Evolutionary conservation across 2,113 vertebrate genomes (phyloP).

Genomic region (Epinephelus moara): DNA sequence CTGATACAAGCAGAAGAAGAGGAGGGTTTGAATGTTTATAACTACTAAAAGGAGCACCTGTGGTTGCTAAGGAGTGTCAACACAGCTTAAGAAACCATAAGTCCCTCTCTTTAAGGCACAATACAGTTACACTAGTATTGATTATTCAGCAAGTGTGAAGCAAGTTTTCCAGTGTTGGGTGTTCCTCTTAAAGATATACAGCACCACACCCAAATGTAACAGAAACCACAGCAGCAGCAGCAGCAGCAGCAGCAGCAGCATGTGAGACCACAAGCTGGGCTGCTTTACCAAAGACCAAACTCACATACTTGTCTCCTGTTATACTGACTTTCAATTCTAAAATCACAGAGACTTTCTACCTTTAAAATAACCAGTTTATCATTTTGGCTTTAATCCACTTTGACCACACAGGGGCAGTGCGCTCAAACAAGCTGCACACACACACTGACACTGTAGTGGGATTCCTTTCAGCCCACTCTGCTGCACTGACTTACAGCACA

Average conservation of each 20-base stretch:
- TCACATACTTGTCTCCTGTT: neutral
- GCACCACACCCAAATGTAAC: conserved; percentile 42
- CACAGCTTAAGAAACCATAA: neutral
- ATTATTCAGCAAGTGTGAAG: conserved; percentile 44
- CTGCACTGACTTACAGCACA: neutral
- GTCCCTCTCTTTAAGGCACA: neutral
- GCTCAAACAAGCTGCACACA: neutral
- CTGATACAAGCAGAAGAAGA: neutral
- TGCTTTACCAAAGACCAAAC: neutral
- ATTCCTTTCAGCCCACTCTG: neutral
- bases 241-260: neutral
- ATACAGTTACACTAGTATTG: neutral
- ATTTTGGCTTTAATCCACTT: neutral
- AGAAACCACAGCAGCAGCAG: conserved; percentile 28
- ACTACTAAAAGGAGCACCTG: neutral
- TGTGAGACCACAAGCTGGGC: neutral
- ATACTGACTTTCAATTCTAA: neutral
- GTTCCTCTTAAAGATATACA: conserved; percentile 41
- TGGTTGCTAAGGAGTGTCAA: conserved; percentile 12
- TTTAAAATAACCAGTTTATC: neutral
- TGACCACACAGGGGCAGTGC: conserved; percentile 64
- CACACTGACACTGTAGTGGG: neutral
- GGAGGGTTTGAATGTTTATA: neutral
- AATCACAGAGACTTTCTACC: neutral
- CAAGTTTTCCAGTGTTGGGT: conserved; percentile 46